phyloP scores from a whole-genome alignment of 1,140 invertebrate species.

The Euwallacea fornicatus region DNA sequence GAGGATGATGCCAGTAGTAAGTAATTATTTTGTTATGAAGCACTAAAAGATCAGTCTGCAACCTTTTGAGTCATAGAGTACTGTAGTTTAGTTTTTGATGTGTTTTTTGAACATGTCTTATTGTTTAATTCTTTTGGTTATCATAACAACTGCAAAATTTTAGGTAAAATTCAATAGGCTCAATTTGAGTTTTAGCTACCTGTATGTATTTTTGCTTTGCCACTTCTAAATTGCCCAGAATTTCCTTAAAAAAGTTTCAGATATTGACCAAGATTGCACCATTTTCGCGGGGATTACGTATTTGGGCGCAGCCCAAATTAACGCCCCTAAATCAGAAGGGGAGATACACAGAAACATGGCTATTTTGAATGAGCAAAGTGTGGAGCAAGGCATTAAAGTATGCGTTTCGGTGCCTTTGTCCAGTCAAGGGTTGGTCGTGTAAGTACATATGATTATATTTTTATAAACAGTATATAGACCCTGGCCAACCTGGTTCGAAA shows the following conservation, averaged over 20 bases:
- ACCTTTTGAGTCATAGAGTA: too few relatives aligned
- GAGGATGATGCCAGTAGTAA: constrained; percentile 54
- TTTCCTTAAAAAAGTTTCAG: constrained; percentile 59
- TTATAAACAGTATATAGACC: too few relatives aligned
- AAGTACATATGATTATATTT: constrained; percentile 51
- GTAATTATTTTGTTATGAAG: background rate
- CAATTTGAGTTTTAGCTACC: too few relatives aligned
- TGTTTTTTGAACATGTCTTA: background rate
- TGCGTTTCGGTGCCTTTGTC: constrained; percentile 89
- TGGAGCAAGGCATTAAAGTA: constrained; percentile 81
- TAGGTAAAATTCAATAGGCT: too few relatives aligned
- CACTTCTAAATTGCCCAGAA: constrained; percentile 19
- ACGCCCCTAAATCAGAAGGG: constrained; percentile 89
- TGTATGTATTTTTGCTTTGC: constrained; percentile 9
- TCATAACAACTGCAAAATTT: too few relatives aligned
- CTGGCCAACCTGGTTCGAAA: too few relatives aligned
- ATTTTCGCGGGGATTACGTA: constrained; percentile 94
- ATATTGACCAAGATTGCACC: constrained; percentile 83
- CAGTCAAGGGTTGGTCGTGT: constrained; percentile 82
- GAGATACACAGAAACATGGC: constrained; percentile 96
- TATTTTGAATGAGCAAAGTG: constrained; percentile 76
- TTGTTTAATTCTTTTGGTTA: too few relatives aligned
- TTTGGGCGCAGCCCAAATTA: constrained; percentile 89
- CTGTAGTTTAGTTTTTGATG: too few relatives aligned
- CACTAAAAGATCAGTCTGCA: too few relatives aligned